Evolutionary conservation across 2,113 vertebrate species (phyloP).

Genomic region (Pedionomus torquatus): DNA sequence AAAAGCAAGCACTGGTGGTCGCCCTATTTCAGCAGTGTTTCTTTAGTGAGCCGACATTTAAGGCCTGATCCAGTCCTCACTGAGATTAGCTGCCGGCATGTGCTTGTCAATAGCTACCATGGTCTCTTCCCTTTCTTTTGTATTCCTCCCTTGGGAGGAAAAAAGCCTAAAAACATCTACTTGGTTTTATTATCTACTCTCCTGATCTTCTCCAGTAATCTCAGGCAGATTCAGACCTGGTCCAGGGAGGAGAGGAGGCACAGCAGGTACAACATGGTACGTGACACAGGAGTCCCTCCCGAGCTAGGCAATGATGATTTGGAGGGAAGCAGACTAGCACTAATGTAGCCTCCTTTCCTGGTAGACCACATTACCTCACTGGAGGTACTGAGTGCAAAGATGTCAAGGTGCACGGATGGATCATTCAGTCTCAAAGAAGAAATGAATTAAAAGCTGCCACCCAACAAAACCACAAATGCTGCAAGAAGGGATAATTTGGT

Average conservation of each 20-base stretch:
- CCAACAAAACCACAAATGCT: neutral
- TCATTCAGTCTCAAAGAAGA: neutral
- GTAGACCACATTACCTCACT: neutral
- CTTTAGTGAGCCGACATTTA: neutral
- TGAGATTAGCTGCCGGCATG: neutral
- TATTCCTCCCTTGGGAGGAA: neutral
- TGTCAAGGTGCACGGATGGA: neutral
- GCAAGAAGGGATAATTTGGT: neutral
- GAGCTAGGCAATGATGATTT: neutral
- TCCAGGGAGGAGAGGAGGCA: neutral
- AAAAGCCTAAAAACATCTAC: neutral
- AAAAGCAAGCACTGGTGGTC: neutral
- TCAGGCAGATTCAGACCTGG: neutral
- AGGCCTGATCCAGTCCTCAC: neutral
- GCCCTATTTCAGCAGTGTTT: neutral
- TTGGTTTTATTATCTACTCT: neutral
- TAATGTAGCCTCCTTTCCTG: neutral
- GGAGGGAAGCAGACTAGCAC: neutral
- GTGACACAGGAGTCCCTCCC: neutral
- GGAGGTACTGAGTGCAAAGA: neutral
- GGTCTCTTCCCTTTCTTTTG: neutral
- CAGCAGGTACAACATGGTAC: neutral
- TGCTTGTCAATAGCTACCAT: neutral
- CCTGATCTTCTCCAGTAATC: neutral
- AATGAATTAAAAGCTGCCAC: neutral